Evolutionary conservation across 2,888 invertebrate genomes (phyloP).

Genomic region (Amblyjoppa fuscipennis): DNA sequence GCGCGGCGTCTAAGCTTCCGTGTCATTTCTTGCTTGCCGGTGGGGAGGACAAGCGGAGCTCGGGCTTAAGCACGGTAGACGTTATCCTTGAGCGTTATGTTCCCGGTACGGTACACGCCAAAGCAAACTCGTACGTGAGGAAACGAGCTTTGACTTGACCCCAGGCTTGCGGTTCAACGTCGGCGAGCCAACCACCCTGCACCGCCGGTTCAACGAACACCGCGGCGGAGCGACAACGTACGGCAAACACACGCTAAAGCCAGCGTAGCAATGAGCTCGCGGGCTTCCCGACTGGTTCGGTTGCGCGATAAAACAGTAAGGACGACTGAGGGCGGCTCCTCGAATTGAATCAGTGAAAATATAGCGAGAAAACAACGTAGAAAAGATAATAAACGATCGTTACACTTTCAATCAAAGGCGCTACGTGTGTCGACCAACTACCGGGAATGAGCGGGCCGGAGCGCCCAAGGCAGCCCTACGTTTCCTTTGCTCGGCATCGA

Average conservation of each 20-base stretch:
- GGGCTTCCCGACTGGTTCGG: not conserved
- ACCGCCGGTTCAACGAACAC: slow-evolving; percentile 6
- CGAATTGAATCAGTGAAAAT: not conserved
- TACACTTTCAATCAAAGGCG: slow-evolving; percentile 8
- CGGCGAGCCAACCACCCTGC: slow-evolving; percentile 22
- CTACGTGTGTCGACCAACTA: not conserved
- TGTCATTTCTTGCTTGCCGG: slow-evolving; percentile 37
- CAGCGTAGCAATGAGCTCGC: not conserved
- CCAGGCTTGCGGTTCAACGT: slow-evolving; percentile 54
- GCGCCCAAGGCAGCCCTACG: not conserved
- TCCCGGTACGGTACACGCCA: slow-evolving; percentile 39
- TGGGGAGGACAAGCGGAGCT: slow-evolving; percentile 27
- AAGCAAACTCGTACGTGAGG: slow-evolving; percentile 59
- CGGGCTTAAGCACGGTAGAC: slow-evolving; percentile 35
- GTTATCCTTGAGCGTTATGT: slow-evolving; percentile 45
- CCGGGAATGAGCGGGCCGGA: not conserved
- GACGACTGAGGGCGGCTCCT: not conserved
- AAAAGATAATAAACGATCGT: slow-evolving; percentile 1
- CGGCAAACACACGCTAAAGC: too few species aligned
- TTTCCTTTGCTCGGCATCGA: not conserved
- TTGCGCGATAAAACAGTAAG: not conserved
- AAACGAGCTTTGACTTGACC: slow-evolving; percentile 44
- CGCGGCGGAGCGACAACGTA: too few species aligned
- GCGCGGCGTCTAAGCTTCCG: slow-evolving; percentile 17
- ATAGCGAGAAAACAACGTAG: not conserved